Base-by-base conservation (phyloP, 2,888 invertebrate species). In the Pollenia angustigena region DNA sequence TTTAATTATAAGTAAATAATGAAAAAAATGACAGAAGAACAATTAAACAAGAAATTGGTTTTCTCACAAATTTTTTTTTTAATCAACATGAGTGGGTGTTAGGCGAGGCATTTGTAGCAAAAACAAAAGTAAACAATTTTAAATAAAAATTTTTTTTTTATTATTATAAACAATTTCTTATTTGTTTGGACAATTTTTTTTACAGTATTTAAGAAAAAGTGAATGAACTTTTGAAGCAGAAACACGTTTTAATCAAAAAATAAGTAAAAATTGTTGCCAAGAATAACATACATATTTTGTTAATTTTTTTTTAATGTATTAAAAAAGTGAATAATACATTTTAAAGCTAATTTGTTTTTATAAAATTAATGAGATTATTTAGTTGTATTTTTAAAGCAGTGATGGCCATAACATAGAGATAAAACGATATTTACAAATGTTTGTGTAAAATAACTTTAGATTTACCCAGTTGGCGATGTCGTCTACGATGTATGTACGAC, bases 211-310 rank as follows among this genome's bases (percentile, higher is more conserved):
- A 6, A 1, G 40, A 32, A 54, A 18, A 71, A 72, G 72, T 72
- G 72, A 72, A 72, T 72, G 72, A 72, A n/a, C 58, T n/a, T 23
- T 46, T 46, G 18, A 18, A 3, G 23, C 18, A 54, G n/a, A 66
- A 12, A 72, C 58, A 72, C 56, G 23, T 54, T 56, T 56, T 46
- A 56, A 72, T 72, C 44, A 56, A 72, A 46, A 68, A 56, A 10
- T 54, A 42, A 54, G 14, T 18, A 6, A 66, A 48, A 58, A 58
- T 58, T 32, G 32, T 58, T 40, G 32, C 32, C 6, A 32, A 32
- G 32, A 32, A 32, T 32, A 32, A 32, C 6, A 32, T 32, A 32
- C n/a, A n/a, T n/a, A n/a, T 32, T 32, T 32, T 32, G 14, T 64
- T 7, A 48, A 62, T 18, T 44, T 18, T 46, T 46, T 68, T 68